phyloP scores from a whole-genome alignment of 2,797 vertebrate species.

The Gymnocypris eckloni region DNA sequence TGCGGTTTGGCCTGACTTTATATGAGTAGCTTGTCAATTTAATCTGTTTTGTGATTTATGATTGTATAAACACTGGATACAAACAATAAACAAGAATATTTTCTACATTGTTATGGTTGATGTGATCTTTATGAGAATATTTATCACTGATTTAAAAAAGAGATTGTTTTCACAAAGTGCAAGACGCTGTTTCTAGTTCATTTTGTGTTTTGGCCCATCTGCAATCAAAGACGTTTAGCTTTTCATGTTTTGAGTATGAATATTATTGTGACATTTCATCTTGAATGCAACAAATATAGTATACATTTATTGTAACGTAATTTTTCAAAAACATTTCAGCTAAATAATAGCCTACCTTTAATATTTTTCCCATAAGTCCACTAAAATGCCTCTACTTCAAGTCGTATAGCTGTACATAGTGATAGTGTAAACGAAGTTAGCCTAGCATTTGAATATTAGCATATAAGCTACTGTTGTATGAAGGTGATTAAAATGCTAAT shows the following conservation, averaged over 20 bases:
- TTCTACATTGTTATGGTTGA: background rate
- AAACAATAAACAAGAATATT: constrained; percentile 2
- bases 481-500: constrained; percentile 51
- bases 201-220: background rate
- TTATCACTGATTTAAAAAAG: background rate
- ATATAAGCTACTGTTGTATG: constrained; percentile 13
- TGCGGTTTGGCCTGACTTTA: background rate
- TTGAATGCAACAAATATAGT: background rate
- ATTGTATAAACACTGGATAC: background rate
- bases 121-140: background rate
- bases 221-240: background rate
- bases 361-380: background rate
- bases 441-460: constrained; percentile 31
- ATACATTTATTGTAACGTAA: background rate
- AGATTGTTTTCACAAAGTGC: background rate
- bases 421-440: constrained; percentile 15
- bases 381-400: background rate
- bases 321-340: background rate
- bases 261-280: background rate
- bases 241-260: background rate
- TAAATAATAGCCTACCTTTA: background rate
- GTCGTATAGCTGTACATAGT: background rate
- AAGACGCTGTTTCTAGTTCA: background rate
- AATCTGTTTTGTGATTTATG: background rate
- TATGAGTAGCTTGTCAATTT: background rate